phyloP scores from a whole-genome alignment of 1,140 invertebrate genomes.

The Stegodyphus dumicola region DNA sequence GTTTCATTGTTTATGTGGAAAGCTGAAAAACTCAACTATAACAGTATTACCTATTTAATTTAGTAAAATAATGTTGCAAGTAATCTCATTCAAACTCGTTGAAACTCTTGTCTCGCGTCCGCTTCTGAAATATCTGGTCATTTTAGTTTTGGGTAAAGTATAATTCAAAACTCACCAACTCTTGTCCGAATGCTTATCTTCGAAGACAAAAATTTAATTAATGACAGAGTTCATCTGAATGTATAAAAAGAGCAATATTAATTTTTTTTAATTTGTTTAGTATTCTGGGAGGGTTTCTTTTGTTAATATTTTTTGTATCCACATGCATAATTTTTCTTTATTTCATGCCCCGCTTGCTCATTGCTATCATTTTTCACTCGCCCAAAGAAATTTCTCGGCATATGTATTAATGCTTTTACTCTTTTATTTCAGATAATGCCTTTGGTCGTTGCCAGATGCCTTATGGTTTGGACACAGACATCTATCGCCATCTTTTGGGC shows the following conservation, averaged over 20 bases:
- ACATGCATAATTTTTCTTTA: background rate
- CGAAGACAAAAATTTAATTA: no score
- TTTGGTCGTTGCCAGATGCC: constrained; percentile 83
- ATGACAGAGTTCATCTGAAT: background rate
- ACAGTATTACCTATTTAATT: no score
- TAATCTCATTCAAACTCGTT: no score
- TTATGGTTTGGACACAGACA: constrained; percentile 74
- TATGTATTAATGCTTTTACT: background rate
- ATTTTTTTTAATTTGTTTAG: background rate
- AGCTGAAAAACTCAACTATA: no score
- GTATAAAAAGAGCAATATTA: background rate
- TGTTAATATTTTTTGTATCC: background rate
- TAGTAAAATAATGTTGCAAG: no score
- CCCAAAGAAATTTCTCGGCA: background rate
- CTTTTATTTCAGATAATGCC: constrained; percentile 77
- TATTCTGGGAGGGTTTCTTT: background rate
- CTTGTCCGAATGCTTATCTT: no score
- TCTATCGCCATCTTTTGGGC: constrained; percentile 74
- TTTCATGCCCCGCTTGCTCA: background rate
- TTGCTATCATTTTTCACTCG: no score
- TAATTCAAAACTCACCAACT: no score
- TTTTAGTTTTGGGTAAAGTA: no score
- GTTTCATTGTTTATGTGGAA: no score
- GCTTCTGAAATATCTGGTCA: no score
- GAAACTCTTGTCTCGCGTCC: no score